phyloP scores from a whole-genome alignment of 2,797 vertebrate genomes.

The Nannoperca obscura region DNA sequence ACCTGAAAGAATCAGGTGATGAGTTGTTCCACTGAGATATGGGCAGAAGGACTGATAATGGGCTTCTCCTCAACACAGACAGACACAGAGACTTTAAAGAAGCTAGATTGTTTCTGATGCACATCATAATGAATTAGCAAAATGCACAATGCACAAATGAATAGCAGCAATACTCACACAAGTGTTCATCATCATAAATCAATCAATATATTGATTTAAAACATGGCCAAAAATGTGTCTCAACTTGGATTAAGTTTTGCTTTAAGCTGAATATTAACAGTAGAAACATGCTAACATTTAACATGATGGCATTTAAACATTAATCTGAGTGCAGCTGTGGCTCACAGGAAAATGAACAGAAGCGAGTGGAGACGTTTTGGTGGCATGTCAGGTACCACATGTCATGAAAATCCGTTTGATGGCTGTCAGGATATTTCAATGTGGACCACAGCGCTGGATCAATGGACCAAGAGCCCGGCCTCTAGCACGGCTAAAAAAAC shows the following conservation, averaged over 20 bases:
- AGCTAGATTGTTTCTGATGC: neutral
- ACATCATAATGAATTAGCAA: neutral
- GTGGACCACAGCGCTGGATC: neutral
- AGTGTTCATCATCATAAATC: neutral
- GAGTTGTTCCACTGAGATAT: neutral
- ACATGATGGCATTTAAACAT: neutral
- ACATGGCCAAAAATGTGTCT: neutral
- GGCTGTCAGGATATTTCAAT: neutral
- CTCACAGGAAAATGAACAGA: too few species aligned
- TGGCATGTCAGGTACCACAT: neutral
- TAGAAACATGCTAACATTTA: neutral
- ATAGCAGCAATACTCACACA: neutral
- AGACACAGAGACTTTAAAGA: neutral
- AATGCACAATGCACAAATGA: neutral
- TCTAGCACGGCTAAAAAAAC: neutral
- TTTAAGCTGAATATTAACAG: neutral
- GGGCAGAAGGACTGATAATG: neutral
- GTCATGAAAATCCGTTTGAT: neutral
- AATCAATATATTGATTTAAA: neutral
- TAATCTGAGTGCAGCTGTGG: too few species aligned
- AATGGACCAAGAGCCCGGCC: neutral
- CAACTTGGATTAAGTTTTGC: neutral
- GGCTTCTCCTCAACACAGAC: neutral
- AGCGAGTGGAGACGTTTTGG: too few species aligned
- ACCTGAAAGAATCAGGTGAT: neutral